Evolutionary conservation across 2,113 vertebrate species (phyloP).

Genomic region (Platichthys flesus): DNA sequence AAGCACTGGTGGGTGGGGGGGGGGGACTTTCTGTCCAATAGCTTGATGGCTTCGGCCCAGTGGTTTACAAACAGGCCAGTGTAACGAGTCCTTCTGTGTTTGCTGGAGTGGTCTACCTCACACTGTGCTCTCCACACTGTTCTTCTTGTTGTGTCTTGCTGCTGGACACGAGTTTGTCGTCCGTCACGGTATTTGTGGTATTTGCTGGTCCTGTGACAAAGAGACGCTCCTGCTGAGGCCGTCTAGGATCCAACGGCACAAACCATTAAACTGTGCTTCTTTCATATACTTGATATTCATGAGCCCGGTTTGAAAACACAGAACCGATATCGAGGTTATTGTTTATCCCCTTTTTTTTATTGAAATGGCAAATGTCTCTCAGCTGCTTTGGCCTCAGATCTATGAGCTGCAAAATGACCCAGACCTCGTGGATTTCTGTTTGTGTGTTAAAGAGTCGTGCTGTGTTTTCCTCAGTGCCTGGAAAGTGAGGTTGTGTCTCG

Average conservation of each 20-base stretch:
- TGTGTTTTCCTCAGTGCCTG: constrained; percentile 29
- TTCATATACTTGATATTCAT: constrained; percentile 16
- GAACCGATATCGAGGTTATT: constrained; percentile 2
- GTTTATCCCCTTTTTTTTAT: not conserved
- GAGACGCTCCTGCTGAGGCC: not conserved
- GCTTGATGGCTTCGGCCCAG: constrained; percentile 31
- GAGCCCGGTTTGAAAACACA: constrained; percentile 16
- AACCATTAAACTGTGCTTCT: not conserved
- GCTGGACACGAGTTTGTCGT: constrained; percentile 23
- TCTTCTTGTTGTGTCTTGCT: constrained; percentile 48
- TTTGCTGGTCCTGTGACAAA: constrained; percentile 7
- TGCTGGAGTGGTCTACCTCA: constrained; percentile 65
- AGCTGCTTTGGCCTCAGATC: constrained; percentile 20
- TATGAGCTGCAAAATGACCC: constrained; percentile 28
- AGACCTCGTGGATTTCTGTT: constrained; percentile 3
- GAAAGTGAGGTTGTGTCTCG: constrained; percentile 26
- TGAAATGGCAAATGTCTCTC: not conserved
- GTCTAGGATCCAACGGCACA: too few species aligned
- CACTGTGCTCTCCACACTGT: constrained; percentile 37
- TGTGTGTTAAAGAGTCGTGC: not conserved
- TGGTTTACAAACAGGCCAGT: constrained; percentile 43
- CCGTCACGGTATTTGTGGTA: not conserved
- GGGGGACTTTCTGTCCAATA: constrained; percentile 23
- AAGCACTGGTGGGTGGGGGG: constrained; percentile 49
- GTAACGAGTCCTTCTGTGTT: constrained; percentile 21